Evolutionary conservation across 2,888 invertebrate genomes (phyloP).

Genomic region (Prenolepis imparis): DNA sequence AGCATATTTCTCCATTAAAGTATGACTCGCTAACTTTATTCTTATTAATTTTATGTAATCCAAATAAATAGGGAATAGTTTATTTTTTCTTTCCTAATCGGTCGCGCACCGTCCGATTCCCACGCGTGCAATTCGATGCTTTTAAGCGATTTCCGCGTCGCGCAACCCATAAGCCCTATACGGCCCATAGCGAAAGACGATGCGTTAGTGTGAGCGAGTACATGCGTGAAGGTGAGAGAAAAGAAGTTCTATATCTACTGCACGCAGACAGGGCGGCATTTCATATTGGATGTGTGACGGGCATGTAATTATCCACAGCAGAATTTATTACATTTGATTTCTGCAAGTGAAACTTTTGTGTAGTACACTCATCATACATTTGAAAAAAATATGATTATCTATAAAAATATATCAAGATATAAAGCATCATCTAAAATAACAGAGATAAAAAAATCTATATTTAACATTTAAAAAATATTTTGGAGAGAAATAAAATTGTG

Average conservation of each 20-base stretch:
- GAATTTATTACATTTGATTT: not conserved
- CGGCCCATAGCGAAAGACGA: conserved; percentile 29
- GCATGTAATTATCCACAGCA: not conserved
- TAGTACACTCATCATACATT: not conserved
- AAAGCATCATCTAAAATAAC: not conserved
- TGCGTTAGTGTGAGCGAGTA: conserved; percentile 5
- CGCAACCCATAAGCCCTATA: conserved; percentile 16
- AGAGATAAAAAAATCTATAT: not conserved
- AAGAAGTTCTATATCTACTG: not conserved
- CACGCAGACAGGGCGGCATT: not conserved
- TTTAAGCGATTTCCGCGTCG: conserved; percentile 48
- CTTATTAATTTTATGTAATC: not conserved
- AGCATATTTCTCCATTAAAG: not conserved
- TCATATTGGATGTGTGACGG: not conserved
- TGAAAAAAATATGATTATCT: conserved; percentile 1
- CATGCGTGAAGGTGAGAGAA: not conserved
- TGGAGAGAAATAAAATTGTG: not conserved
- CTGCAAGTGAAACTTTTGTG: not conserved
- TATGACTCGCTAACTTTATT: not conserved
- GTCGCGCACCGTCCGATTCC: conserved; percentile 3
- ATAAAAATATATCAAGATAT: not conserved
- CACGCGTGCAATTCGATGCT: conserved; percentile 32
- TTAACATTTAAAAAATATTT: not conserved
- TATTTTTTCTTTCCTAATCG: not conserved
- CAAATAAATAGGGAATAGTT: conserved; percentile 3